phyloP scores from a whole-genome alignment of 2,113 vertebrate genomes.

The Cebus imitator region DNA sequence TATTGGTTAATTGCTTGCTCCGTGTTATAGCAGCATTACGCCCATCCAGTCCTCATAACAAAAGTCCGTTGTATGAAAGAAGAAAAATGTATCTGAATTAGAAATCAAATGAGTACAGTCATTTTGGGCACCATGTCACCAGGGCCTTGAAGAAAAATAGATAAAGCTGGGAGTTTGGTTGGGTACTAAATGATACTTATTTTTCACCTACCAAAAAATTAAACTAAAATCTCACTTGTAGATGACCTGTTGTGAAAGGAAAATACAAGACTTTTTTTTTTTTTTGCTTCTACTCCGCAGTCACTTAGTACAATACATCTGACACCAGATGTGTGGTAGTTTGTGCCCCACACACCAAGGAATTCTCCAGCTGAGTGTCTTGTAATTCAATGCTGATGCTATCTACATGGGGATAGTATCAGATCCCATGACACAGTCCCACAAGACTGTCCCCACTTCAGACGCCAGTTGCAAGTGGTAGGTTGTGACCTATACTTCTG shows the following conservation, averaged over 20 bases:
- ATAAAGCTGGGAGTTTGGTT: neutral
- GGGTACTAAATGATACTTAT: neutral
- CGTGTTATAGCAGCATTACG: neutral
- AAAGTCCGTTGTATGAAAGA: constrained; percentile 1
- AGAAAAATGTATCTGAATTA: neutral
- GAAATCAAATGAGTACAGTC: neutral
- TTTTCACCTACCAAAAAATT: neutral
- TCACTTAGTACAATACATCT: neutral
- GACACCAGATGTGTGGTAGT: too few relatives aligned
- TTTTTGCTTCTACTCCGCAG: neutral
- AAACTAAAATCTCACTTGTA: neutral
- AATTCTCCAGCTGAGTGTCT: neutral
- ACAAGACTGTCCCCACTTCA: neutral
- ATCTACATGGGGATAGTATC: neutral
- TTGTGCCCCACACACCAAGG: neutral
- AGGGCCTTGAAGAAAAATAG: neutral
- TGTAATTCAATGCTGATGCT: neutral
- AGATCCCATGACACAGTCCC: neutral
- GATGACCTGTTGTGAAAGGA: neutral
- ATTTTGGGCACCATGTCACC: neutral
- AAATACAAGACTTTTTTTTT: neutral
- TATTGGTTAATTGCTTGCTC: neutral
- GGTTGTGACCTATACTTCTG: neutral
- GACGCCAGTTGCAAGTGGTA: neutral
- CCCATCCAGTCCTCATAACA: neutral